Percentiles rank a stretch among this genome's conserved stretches.
phyloP scores from a whole-genome alignment of 2,113 vertebrate genomes.

The Perca flavescens region DNA sequence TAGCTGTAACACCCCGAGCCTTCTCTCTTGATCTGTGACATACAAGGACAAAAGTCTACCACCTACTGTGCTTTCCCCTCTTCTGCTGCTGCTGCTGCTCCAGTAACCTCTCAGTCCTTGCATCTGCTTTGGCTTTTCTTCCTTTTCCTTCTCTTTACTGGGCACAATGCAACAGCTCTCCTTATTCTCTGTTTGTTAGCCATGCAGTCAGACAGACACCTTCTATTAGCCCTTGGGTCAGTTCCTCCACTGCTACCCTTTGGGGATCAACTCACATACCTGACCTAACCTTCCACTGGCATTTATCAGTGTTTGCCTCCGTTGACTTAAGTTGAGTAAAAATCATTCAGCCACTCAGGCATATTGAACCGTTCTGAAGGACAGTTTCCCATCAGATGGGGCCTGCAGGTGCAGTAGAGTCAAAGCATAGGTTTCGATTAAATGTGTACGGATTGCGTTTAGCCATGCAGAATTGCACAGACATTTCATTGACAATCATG shows the following conservation, averaged over 20 bases:
- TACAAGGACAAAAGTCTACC: slow-evolving; percentile 79
- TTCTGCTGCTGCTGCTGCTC: slow-evolving; percentile 55
- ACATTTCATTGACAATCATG: slow-evolving; percentile 1
- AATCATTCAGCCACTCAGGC: slow-evolving; percentile 66
- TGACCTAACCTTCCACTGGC: slow-evolving; percentile 75
- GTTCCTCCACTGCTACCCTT: slow-evolving; percentile 59
- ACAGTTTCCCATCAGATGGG: slow-evolving; percentile 48
- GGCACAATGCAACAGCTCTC: slow-evolving; percentile 38
- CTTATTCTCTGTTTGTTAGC: slow-evolving; percentile 44
- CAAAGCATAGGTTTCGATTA: background rate
- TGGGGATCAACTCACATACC: slow-evolving; percentile 72
- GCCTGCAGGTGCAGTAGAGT: slow-evolving; percentile 32
- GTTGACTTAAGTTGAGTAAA: slow-evolving; percentile 70
- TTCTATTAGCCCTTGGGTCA: slow-evolving; percentile 67
- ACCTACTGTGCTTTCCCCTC: slow-evolving; percentile 53
- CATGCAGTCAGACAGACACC: slow-evolving; percentile 60
- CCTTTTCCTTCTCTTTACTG: slow-evolving; percentile 30
- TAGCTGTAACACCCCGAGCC: slow-evolving; percentile 35
- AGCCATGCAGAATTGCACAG: slow-evolving; percentile 34
- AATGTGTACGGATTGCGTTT: background rate
- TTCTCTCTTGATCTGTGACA: slow-evolving; percentile 71
- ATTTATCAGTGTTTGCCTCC: slow-evolving; percentile 75
- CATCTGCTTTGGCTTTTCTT: slow-evolving; percentile 69
- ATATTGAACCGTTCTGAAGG: slow-evolving; percentile 65
- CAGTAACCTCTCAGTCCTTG: slow-evolving; percentile 66